Base-by-base conservation (phyloP, 2,888 invertebrate species). In the Salpingus planirostris region DNA sequence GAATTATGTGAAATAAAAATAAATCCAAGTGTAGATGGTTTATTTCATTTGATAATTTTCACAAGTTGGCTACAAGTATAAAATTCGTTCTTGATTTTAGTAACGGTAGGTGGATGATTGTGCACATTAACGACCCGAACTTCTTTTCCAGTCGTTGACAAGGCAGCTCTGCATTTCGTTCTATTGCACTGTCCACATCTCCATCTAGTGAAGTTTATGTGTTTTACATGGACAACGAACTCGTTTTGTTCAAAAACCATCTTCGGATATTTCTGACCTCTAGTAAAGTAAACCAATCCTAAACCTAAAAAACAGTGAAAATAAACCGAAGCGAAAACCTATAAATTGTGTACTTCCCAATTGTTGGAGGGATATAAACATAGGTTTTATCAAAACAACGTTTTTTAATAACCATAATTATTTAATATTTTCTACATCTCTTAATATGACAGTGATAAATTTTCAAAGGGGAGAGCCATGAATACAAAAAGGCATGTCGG, bases 191-290 rank as follows among this genome's bases (percentile, higher is more conserved):
- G 36, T 2, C 44, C 43, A 27, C 53, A 53, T 15, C 43, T 45
- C 53, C 53, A 54, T 10, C 32, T 35, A n/a, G 42, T 49, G 34
- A 38, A 49, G 3, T 39, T 37, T 2, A 29, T 29, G 5, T 24
- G 14, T 30, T 38, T 37, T 11, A 36, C 38, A 31, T 50, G 46
- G 6, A 50, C 13, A 29, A 35, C 41, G 24, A 40, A 54, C 15
- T 44, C 44, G 29, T 39, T 46, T 27, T 28, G 31, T 49, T 38
- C 8, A 48, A 13, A 13, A 54, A 43, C 24, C 24, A 41, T 27
- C 27, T 38, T 40, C 18, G 43, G 43, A 29, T 43, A 32, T 27
- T 43, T 43, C 13, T 14, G 27, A 11, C 43, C 43, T 15, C 22
- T 30, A 15, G 37, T 25, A 26, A 35, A 43, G 24, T 33, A 38